A percentile compares a stretch with the other conserved stretches of the same genome.
phyloP scores from a whole-genome alignment of 2,888 invertebrate species.

The Molanna angustata region DNA sequence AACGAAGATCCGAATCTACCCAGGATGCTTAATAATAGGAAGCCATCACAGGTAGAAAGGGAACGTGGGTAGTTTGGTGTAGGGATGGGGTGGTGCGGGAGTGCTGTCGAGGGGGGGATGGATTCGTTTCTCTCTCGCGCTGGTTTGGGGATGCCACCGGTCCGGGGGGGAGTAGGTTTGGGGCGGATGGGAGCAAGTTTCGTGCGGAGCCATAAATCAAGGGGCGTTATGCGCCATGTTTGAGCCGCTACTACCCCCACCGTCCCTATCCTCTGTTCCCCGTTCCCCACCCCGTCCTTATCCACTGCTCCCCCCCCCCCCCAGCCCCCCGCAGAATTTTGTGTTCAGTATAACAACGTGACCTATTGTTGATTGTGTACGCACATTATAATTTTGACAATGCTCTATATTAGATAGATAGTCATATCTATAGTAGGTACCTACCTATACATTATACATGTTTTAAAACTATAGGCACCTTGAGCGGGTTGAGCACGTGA shows the following conservation, averaged over 20 bases:
- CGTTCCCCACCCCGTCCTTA: too few relatives aligned
- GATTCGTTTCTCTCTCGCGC: conserved; percentile 14
- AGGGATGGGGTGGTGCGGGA: neutral
- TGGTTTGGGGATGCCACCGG: conserved; percentile 1
- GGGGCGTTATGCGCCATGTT: conserved; percentile 59
- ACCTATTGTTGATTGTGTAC: neutral
- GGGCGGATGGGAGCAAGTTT: conserved; percentile 16
- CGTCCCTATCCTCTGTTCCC: too few relatives aligned
- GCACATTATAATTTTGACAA: neutral
- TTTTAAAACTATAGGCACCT: too few relatives aligned
- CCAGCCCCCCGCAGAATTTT: neutral
- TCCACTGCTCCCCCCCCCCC: too few relatives aligned
- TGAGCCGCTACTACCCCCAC: conserved; percentile 45
- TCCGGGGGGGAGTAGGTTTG: neutral
- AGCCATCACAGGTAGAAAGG: conserved; percentile 13
- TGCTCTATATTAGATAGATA: too few relatives aligned
- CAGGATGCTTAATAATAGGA: neutral
- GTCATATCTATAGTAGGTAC: too few relatives aligned
- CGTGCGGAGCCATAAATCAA: conserved; percentile 57
- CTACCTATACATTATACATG: too few relatives aligned
- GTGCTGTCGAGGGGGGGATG: conserved; percentile 3
- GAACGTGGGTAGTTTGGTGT: neutral
- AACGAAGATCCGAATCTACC: neutral
- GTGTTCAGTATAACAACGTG: neutral
- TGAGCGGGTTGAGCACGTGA: too few relatives aligned